A percentile compares a stretch with the other conserved stretches of the same genome.
These are phyloP conservation scores for Aricia artaxerxes DNA, from an alignment of 2,888 invertebrate genomes.

Conservation along the genomic window DNA sequence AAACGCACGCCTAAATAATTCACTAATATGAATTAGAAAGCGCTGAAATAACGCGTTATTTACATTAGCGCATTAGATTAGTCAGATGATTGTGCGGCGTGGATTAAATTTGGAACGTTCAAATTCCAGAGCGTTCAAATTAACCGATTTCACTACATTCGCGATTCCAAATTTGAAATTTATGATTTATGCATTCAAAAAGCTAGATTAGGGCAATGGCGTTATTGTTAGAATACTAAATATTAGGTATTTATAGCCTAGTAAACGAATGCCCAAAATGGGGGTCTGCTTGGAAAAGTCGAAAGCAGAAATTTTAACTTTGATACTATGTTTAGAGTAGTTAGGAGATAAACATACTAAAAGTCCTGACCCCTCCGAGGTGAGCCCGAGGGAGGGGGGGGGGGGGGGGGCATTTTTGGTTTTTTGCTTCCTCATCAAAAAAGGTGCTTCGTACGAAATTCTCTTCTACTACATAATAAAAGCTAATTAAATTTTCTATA, in stretches of 20 bases:
- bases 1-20: not conserved
- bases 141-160: constrained; percentile 29
- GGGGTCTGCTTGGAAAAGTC: too few species aligned
- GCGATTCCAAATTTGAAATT: constrained; percentile 31
- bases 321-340: too few species aligned
- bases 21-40: constrained; percentile 2
- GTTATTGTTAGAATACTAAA: not conserved
- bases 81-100: constrained; percentile 39
- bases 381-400: too few species aligned
- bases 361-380: too few species aligned
- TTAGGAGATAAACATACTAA: too few species aligned
- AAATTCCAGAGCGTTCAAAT: constrained; percentile 25
- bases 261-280: too few species aligned
- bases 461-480: too few species aligned
- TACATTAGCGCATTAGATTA: constrained; percentile 44
- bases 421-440: too few species aligned
- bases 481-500: too few species aligned
- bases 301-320: too few species aligned
- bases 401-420: too few species aligned
- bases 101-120: constrained; percentile 31
- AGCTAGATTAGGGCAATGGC: not conserved
- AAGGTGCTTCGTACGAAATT: too few species aligned
- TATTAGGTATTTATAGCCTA: not conserved
- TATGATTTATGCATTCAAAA: constrained; percentile 20
- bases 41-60: constrained; percentile 34